Base-by-base conservation (phyloP, 2,797 vertebrate genomes). In the Enteromius trimaculatus region DNA sequence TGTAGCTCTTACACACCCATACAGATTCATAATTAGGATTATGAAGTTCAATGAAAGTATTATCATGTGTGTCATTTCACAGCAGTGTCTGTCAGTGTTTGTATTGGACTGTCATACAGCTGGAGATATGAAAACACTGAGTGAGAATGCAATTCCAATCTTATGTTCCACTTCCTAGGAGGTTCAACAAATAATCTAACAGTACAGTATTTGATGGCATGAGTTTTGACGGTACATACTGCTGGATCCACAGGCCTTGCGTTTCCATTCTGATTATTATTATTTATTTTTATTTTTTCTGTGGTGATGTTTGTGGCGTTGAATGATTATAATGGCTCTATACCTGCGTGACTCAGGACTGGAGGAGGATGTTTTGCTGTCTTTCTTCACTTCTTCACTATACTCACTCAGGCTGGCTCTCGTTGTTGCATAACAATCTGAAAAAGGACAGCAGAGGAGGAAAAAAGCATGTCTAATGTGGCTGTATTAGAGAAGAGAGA, bases 31-130 rank as follows among this genome's bases (percentile, higher is more conserved):
- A 74, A 74, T 75, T 64, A 75, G 29, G 21, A 31, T 65, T 42
- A 76, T 82, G 60, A 75, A 75, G 80, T 64, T 47, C 53, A 75
- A 39, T 82, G 23, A 82, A 75, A 82, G 3, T 17, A 75, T 51
- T 65, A 68, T 82, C 16, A 82, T 47, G 14, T 9, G 29, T 75
- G 70, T 75, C 44, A 39, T 64, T 29, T 53, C 34, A 75, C 71
- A 75, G 58, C 14, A 51, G 58, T 49, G 42, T 64, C 70, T 81
- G 31, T 13, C n/a, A 19, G 4, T 75, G 58, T 34, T 65, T 51
- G 47, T 42, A 76, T 31, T 37, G 14, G 49, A n/a, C 55, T 80
- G 51, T 42, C 34, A 55, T 55, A 31, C 51, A 44, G 51, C 17
- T 17, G 29, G 29, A 23, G 17, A 62, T 19, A 72, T 26, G 21